Percentiles rank a stretch among this genome's conserved stretches.
phyloP scores from a whole-genome alignment of 2,113 vertebrate genomes.

The Macroglossus sobrinus region DNA sequence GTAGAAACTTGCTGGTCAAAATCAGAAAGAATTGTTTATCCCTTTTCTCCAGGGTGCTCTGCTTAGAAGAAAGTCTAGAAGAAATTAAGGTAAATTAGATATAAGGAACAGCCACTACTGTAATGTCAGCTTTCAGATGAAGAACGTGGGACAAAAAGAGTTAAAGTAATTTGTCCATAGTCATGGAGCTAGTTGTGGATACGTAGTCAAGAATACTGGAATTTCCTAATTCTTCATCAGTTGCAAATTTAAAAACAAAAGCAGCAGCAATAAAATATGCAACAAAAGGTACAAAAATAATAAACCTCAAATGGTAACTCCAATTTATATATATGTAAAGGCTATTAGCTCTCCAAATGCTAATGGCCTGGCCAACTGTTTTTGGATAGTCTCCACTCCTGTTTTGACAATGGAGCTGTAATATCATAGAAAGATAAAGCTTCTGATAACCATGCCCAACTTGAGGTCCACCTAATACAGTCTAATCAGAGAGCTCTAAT shows the following conservation, averaged over 20 bases:
- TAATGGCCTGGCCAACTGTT: not conserved
- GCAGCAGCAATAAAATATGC: not conserved
- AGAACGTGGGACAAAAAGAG: not conserved
- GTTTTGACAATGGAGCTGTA: not conserved
- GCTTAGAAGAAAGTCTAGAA: not conserved
- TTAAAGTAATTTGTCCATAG: not conserved
- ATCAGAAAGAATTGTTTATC: not conserved
- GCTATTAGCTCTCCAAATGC: not conserved
- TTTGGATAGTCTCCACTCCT: not conserved
- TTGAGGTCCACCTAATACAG: not conserved
- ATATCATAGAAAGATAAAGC: not conserved
- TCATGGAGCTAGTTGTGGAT: not conserved
- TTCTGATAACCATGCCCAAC: not conserved
- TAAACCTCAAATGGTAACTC: not conserved
- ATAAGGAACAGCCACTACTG: not conserved
- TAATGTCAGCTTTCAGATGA: not conserved
- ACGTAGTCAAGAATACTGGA: not conserved
- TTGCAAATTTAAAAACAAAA: not conserved
- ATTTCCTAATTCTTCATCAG: not conserved
- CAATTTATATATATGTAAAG: not conserved
- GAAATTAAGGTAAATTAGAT: not conserved
- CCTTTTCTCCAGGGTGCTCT: not conserved
- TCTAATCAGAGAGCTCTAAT: not conserved
- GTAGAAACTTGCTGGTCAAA: not conserved
- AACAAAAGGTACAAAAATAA: constrained; percentile 13